Base-by-base conservation (phyloP, 2,113 vertebrate genomes). In the Strix aluco region DNA sequence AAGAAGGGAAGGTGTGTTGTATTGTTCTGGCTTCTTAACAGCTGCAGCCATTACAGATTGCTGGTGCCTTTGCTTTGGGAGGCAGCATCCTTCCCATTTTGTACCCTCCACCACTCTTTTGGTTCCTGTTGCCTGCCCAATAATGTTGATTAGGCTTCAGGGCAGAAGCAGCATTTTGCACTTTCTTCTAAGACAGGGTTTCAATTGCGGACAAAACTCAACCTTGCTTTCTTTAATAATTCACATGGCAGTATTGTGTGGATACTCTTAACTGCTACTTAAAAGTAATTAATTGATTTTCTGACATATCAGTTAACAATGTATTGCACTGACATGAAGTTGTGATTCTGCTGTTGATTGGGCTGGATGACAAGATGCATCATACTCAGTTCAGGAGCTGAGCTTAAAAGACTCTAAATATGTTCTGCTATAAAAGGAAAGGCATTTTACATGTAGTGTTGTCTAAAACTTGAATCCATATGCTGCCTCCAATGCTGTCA, bases 261-360 rank as follows among this genome's bases (percentile, higher is more conserved):
- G 98, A 97, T 98, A 98, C 98, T 98, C 98, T 99, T 98, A 99
- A 99, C 99, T 99, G 98, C 99, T 99, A 95, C 99, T 99, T 99
- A 98, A 99, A 99, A 99, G 99, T 99, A 99, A 99, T 99, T 99
- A 99, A 99, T 99, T 99, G 99, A 99, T 99, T 99, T 99, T 99
- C 99, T 99, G 99, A 99, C 99, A 99, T 98, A 99, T 99, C 99
- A 98, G 98, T 98, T 99, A 99, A 98, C 99, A 96, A 97, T 95
- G 97, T 98, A 97, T 97, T 89, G 97, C 98, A 93, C 98, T 99
- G 99, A 99, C 98, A 93, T 97, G 95, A 97, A 98, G 98, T 92
- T 96, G 97, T 93, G 96, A 96, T 96, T 94, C 67, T 75, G 96
- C 95, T 94, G 90, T 70, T 51, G 97, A 91, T 94, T 90, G 97